Percentiles rank a stretch among this genome's conserved stretches.
Evolutionary conservation across 2,797 vertebrate genomes (phyloP).

Genomic region (Rhadinocentrus ornatus): DNA sequence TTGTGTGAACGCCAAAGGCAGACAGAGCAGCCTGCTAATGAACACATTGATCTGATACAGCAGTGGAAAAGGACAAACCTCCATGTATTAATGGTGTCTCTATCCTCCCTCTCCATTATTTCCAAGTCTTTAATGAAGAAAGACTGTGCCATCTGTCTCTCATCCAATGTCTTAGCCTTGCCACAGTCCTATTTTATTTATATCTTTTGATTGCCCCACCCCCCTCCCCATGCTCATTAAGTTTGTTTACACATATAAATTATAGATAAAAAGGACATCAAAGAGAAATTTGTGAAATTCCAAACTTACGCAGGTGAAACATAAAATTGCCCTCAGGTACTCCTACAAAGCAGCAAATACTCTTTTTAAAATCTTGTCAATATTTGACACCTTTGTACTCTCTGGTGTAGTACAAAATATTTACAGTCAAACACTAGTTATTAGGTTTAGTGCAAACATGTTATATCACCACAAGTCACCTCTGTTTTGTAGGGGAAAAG

Average conservation of each 20-base stretch:
- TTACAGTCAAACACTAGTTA: no score
- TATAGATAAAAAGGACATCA: slow-evolving; percentile 28
- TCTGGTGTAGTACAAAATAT: not conserved
- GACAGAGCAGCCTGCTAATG: slow-evolving; percentile 66
- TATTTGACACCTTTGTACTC: not conserved
- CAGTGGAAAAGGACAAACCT: slow-evolving; percentile 56
- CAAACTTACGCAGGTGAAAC: slow-evolving; percentile 27
- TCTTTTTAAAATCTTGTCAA: not conserved
- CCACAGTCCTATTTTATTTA: slow-evolving; percentile 11
- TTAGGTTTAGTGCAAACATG: not conserved
- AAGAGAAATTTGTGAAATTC: slow-evolving; percentile 12
- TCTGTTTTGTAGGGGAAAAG: not conserved
- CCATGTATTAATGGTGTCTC: slow-evolving; percentile 40
- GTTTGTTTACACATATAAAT: slow-evolving; percentile 45
- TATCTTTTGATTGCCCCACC: slow-evolving; percentile 25
- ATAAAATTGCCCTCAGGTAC: not conserved
- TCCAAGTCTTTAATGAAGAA: slow-evolving; percentile 28
- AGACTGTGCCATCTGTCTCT: slow-evolving; percentile 24
- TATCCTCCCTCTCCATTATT: slow-evolving; percentile 36
- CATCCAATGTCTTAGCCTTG: slow-evolving; percentile 1
- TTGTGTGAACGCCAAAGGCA: slow-evolving; percentile 51
- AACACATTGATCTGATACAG: slow-evolving; percentile 73
- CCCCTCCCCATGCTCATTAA: slow-evolving; percentile 2
- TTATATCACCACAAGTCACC: no score
- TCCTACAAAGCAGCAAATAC: not conserved